A percentile compares a stretch with the other conserved stretches of the same genome.
These are phyloP conservation scores for Keiferia lycopersicella DNA, from an alignment of 2,888 invertebrate species.

Conservation along the genomic window DNA sequence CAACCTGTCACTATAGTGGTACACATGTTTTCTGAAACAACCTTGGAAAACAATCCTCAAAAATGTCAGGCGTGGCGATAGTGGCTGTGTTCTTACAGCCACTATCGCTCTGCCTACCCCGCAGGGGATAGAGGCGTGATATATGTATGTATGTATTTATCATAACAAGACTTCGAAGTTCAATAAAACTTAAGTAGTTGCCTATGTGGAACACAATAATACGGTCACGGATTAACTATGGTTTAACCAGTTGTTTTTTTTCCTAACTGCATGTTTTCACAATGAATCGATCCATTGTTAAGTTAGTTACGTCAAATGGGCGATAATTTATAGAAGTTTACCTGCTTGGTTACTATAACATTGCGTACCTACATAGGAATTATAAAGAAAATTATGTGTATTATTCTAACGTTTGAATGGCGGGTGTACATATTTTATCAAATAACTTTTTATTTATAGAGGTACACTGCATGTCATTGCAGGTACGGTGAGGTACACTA, in stretches of 20 bases:
- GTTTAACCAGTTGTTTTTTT: neutral
- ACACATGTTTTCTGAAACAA: too few species aligned
- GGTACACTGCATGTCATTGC: too few species aligned
- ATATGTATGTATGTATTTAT: too few species aligned
- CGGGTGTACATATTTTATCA: too few species aligned
- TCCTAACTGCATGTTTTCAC: constrained; percentile 11
- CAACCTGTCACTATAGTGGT: too few species aligned
- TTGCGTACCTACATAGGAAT: neutral
- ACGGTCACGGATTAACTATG: constrained; percentile 8
- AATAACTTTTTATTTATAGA: too few species aligned
- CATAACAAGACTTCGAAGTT: neutral
- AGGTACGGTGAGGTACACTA: too few species aligned
- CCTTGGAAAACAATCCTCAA: too few species aligned
- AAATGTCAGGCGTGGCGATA: too few species aligned
- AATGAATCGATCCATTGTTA: constrained; percentile 20
- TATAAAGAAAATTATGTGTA: neutral
- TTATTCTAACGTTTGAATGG: neutral
- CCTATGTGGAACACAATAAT: neutral
- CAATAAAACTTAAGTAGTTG: neutral
- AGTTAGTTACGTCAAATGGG: constrained; percentile 6
- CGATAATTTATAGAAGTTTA: neutral
- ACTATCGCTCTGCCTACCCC: too few species aligned
- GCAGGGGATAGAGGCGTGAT: too few species aligned
- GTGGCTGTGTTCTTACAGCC: too few species aligned
- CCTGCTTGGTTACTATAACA: constrained; percentile 10